A percentile compares a stretch with the other conserved stretches of the same genome.
Evolutionary conservation across 2,797 vertebrate species (phyloP).

Genomic region (Galagoides demidoff): DNA sequence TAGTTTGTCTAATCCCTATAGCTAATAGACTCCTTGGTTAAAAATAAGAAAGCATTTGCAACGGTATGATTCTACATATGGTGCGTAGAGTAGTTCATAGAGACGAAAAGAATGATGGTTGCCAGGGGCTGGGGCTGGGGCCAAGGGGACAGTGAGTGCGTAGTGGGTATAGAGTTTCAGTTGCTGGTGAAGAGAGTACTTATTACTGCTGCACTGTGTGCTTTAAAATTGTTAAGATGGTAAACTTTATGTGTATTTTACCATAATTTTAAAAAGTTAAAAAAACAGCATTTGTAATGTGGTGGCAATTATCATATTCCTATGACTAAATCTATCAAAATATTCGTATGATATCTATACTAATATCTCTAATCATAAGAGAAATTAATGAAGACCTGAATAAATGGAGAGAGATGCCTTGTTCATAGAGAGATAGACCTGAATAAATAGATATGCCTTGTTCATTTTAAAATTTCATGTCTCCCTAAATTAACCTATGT

Average conservation of each 20-base stretch:
- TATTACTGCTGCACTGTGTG: neutral
- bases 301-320: neutral
- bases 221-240: neutral
- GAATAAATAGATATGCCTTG: neutral
- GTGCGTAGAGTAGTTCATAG: neutral
- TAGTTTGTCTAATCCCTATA: neutral
- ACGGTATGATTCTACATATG: neutral
- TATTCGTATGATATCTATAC: neutral
- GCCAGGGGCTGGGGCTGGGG: neutral
- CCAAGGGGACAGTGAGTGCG: neutral
- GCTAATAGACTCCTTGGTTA: neutral
- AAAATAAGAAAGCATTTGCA: neutral
- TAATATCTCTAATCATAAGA: slow-evolving; percentile 22
- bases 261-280: neutral
- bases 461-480: slow-evolving; percentile 28
- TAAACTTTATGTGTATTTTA: neutral
- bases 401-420: neutral
- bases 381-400: neutral
- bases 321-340: neutral
- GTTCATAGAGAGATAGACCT: neutral
- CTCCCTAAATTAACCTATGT: neutral
- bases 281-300: neutral
- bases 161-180: neutral
- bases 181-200: neutral
- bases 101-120: neutral